Conservation (phyloP, 2,888 invertebrate genomes). For the Chrysina gloriosa region DNA sequence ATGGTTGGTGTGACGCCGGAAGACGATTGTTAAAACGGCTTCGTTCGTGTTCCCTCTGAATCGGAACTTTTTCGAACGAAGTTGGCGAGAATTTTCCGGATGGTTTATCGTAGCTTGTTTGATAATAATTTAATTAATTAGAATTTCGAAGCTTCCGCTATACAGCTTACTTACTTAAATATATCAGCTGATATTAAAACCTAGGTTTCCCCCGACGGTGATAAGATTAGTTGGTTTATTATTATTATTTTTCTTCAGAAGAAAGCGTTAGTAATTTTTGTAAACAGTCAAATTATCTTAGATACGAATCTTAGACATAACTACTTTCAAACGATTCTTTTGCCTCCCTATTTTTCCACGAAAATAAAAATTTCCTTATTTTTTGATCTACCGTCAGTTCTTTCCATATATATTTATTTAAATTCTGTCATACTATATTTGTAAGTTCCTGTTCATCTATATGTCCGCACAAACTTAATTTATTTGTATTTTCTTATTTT, state of each 20-base stretch:
- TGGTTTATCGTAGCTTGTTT: constrained; percentile 11
- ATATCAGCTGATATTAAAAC: not conserved
- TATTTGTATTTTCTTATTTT: not conserved
- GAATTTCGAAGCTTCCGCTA: constrained; percentile 18
- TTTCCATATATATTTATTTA: too few relatives aligned
- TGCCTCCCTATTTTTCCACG: too few relatives aligned
- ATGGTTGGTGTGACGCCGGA: constrained; percentile 44
- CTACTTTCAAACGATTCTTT: too few relatives aligned
- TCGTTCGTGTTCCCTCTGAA: not conserved
- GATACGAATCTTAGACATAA: too few relatives aligned
- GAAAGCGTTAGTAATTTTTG: not conserved
- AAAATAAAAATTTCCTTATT: too few relatives aligned
- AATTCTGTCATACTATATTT: too few relatives aligned
- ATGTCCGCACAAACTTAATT: constrained; percentile 4
- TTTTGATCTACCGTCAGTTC: too few relatives aligned
- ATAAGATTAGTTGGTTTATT: not conserved
- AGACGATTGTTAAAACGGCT: constrained; percentile 7
- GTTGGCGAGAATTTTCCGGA: constrained; percentile 9
- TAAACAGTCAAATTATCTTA: too few relatives aligned
- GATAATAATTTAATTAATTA: not conserved
- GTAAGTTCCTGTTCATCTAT: constrained; percentile 9
- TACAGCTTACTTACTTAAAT: constrained; percentile 6
- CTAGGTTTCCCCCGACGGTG: too few relatives aligned
- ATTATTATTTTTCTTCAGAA: not conserved
- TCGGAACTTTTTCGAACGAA: not conserved